These are phyloP conservation scores for Cheilosia pagana DNA, from an alignment of 2,888 invertebrate genomes.

Conservation along the genomic window DNA sequence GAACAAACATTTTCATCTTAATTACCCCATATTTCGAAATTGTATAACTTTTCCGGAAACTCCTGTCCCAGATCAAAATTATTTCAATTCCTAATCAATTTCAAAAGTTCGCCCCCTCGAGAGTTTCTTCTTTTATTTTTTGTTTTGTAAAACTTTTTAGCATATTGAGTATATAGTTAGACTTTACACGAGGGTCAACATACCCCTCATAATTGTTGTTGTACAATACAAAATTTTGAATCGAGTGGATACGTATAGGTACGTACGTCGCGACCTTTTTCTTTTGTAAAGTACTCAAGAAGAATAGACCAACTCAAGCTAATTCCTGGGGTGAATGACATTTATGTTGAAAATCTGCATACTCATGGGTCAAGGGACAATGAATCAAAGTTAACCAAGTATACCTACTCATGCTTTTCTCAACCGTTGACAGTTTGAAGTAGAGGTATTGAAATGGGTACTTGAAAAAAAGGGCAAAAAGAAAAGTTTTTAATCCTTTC, in stretches of 20 bases:
- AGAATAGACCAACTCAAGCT: constrained; percentile 38
- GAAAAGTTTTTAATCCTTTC: constrained; percentile 53
- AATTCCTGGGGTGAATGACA: constrained; percentile 56
- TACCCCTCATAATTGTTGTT: constrained; percentile 42
- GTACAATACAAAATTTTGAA: constrained; percentile 34
- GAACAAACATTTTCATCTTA: too few species aligned
- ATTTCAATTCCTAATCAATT: constrained; percentile 58
- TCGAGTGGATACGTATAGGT: constrained; percentile 45
- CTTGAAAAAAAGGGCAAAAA: constrained; percentile 2
- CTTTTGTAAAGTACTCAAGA: constrained; percentile 8
- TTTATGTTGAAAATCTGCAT: constrained; percentile 40
- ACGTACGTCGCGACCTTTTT: constrained; percentile 47
- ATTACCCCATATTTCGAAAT: constrained; percentile 14
- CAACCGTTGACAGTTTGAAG: constrained; percentile 50
- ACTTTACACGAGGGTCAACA: not conserved
- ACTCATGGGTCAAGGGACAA: constrained; percentile 64
- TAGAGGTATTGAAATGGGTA: constrained; percentile 27
- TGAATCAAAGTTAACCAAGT: constrained; percentile 62
- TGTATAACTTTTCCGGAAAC: constrained; percentile 25
- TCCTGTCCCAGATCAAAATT: constrained; percentile 13
- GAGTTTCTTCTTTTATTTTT: constrained; percentile 1
- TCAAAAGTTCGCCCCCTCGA: constrained; percentile 45
- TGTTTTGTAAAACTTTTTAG: not conserved
- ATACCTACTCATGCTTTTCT: constrained; percentile 29
- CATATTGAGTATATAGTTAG: not conserved